These are phyloP conservation scores for Mamestra brassicae DNA, from an alignment of 2,888 invertebrate genomes.

Conservation along the genomic window DNA sequence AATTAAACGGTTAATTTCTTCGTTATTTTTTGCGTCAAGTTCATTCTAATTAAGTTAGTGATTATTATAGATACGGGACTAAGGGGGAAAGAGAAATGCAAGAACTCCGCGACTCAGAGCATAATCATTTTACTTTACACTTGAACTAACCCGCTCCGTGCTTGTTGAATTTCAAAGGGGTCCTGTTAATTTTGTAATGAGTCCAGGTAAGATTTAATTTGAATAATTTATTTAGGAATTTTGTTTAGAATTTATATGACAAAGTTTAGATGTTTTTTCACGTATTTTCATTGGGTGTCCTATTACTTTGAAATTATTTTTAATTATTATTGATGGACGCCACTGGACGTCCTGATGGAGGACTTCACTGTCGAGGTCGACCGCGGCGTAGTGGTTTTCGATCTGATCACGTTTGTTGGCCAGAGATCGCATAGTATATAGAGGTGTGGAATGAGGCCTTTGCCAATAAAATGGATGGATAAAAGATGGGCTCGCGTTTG, in stretches of 20 bases:
- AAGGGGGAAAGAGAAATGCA: conserved; percentile 55
- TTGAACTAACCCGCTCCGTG: conserved; percentile 74
- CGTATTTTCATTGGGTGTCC: no score
- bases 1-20: conserved; percentile 84
- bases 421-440: no score
- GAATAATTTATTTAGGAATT: conserved; percentile 33
- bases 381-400: no score
- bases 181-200: conserved; percentile 66
- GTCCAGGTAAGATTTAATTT: conserved; percentile 61
- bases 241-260: conserved; percentile 18
- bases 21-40: conserved; percentile 81
- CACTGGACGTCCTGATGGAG: no score
- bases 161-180: conserved; percentile 70
- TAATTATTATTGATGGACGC: neutral
- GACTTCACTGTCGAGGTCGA: no score
- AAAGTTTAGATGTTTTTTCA: neutral
- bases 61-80: conserved; percentile 76
- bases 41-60: conserved; percentile 83
- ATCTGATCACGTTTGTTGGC: no score
- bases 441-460: no score
- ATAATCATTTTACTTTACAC: conserved; percentile 82
- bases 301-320: no score
- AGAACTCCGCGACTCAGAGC: conserved; percentile 78
- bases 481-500: no score
- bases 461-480: no score